Conservation (phyloP, 2,888 invertebrate species). For the Dendrolimus houi region DNA sequence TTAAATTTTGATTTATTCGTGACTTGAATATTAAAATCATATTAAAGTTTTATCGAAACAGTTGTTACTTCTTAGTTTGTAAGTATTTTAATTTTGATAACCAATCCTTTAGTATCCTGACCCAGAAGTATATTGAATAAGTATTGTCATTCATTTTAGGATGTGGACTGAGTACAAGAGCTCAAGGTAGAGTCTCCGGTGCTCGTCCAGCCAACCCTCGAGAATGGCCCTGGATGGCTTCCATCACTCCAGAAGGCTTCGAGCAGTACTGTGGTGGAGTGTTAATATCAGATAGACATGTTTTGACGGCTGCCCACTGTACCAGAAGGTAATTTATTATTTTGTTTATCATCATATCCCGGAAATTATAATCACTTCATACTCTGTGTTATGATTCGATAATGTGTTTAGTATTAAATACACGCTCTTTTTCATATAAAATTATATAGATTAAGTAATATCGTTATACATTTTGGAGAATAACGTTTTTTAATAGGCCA, state of each 20-base stretch:
- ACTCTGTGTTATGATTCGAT: too few relatives aligned
- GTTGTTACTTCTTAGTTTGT: too few relatives aligned
- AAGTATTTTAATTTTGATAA: too few relatives aligned
- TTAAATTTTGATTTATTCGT: too few relatives aligned
- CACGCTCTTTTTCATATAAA: too few relatives aligned
- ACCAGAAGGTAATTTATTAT: conserved; percentile 66
- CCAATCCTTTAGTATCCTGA: too few relatives aligned
- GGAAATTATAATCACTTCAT: background rate
- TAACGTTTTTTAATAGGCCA: too few relatives aligned
- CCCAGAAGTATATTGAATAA: background rate
- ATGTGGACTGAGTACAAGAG: conserved; percentile 74
- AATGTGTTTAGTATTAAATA: too few relatives aligned
- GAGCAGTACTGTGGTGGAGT: conserved; percentile 87
- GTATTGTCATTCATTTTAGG: conserved; percentile 32
- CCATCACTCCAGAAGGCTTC: conserved; percentile 78
- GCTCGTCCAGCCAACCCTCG: conserved; percentile 79
- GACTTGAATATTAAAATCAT: too few relatives aligned
- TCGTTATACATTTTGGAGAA: too few relatives aligned
- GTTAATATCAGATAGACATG: conserved; percentile 85
- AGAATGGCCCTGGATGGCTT: conserved; percentile 93
- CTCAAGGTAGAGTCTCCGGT: conserved; percentile 74
- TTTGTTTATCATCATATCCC: background rate
- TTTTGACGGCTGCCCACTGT: conserved; percentile 88
- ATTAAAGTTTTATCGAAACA: too few relatives aligned
- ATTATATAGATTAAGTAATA: too few relatives aligned